Evolutionary conservation across 2,113 vertebrate genomes (phyloP).

Genomic region (Paratilapia polleni): DNA sequence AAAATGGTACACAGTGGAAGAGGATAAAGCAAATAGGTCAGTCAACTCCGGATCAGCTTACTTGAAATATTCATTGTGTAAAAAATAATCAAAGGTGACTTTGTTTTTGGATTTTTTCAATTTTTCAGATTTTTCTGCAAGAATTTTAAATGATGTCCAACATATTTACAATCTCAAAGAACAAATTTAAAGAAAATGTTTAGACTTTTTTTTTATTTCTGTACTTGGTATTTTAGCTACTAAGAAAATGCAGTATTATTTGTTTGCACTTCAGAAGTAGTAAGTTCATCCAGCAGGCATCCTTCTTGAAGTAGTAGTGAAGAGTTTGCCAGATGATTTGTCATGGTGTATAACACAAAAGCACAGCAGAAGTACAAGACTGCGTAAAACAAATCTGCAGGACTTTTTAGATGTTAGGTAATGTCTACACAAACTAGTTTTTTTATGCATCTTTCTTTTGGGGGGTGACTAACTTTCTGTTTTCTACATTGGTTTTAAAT

Average conservation of each 20-base stretch:
- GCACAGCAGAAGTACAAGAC: constrained; percentile 11
- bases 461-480: constrained; percentile 65
- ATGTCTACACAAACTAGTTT: constrained; percentile 35
- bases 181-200: neutral
- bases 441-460: constrained; percentile 35
- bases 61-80: neutral
- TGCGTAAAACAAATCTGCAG: constrained; percentile 11
- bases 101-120: too few relatives aligned
- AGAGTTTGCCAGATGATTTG: constrained; percentile 21
- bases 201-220: neutral
- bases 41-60: neutral
- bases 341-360: constrained; percentile 1
- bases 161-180: neutral
- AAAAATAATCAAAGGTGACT: neutral
- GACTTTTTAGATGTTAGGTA: neutral
- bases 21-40: too few relatives aligned
- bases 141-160: too few relatives aligned
- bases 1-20: rapidly evolving
- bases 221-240: neutral
- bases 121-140: too few relatives aligned
- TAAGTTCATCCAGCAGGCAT: constrained; percentile 49
- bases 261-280: neutral
- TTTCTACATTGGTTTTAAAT: constrained; percentile 76
- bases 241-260: neutral
- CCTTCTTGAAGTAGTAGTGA: constrained; percentile 20